A percentile compares a stretch with the other conserved stretches of the same genome.
phyloP scores from a whole-genome alignment of 2,888 invertebrate genomes.

The Leptinotarsa juncta region DNA sequence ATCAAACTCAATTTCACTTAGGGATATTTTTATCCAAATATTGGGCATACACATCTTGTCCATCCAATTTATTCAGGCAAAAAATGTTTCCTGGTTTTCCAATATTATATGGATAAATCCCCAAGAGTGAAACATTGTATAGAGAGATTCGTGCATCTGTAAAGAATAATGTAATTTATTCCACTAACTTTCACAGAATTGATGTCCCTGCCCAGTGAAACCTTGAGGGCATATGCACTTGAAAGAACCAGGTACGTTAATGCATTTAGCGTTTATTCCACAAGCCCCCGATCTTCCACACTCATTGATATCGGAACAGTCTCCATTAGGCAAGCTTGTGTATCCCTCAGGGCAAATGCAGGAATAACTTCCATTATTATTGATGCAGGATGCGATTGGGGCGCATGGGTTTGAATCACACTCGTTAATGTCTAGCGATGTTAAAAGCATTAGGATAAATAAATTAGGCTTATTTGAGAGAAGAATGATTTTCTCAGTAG shows the following conservation, averaged over 20 bases:
- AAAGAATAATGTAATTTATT: slow-evolving; percentile 24
- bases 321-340: slow-evolving; percentile 70
- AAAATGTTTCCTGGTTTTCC: neutral
- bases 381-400: slow-evolving; percentile 77
- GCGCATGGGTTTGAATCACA: slow-evolving; percentile 78
- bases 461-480: neutral
- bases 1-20: neutral
- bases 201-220: slow-evolving; percentile 80
- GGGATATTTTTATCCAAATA: slow-evolving; percentile 14
- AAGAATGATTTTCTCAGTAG: slow-evolving; percentile 13
- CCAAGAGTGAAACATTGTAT: slow-evolving; percentile 1
- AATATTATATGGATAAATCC: neutral
- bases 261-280: slow-evolving; percentile 82
- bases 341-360: slow-evolving; percentile 81
- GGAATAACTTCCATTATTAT: slow-evolving; percentile 80
- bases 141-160: slow-evolving; percentile 10
- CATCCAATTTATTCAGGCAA: neutral
- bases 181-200: slow-evolving; percentile 82
- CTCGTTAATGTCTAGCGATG: slow-evolving; percentile 77
- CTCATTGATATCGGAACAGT: slow-evolving; percentile 81
- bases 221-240: slow-evolving; percentile 82
- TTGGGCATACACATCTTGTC: neutral
- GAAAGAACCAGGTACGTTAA: slow-evolving; percentile 84
- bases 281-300: slow-evolving; percentile 76
- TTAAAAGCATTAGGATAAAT: slow-evolving; percentile 39